Evolutionary conservation across 2,888 invertebrate species (phyloP), one percentile per base, ranked within the genome.

Genomic region (Coelinius sp.): DNA sequence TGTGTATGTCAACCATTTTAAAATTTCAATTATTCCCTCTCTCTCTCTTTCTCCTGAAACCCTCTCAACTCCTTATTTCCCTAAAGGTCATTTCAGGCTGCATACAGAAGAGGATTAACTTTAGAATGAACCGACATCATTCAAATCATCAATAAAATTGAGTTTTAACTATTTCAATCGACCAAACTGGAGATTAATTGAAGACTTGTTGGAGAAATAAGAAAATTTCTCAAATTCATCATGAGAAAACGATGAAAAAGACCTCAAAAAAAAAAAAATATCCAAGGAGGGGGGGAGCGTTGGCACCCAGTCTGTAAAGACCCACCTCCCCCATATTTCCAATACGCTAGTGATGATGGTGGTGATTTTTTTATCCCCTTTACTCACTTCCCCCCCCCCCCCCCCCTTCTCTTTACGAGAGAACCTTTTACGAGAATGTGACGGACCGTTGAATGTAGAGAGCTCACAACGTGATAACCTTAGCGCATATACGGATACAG

Each of bases 401-500:
- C 31, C 10, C 44, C 12, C 27, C 31, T 56, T 35, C 35, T 59
- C 20, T 35, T 31, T 27, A 56, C 56, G 56, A 27, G 59, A 20
- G 14, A 59, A 35, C 59, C 59, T 59, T 59, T 59, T 59, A 59
- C 59, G 59, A 59, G 59, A 35, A 35, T 31, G 59, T 59, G 59
- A 59, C 59, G 59, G 59, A 31, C 31, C 31, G 59, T 17, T 31
- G n/a, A n/a, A n/a, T 14, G 35, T 6, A 24, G 53, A 20, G 38
- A 68, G 22, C 25, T 17, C 53, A 38, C 35, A 24, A 14, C 62
- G 35, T 31, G 31, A 14, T 20, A 10, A 20, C 35, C 14, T 59
- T 35, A 59, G 31, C 35, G 73, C 78, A 76, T 80, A 78, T 79
- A 80, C 77, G 74, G 59, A 31, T 59, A 59, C 31, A 59, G 59